Percentiles rank a stretch among this genome's conserved stretches.
These are phyloP conservation scores for Petrocephalus zakoni DNA, from an alignment of 2,113 vertebrate species.

Conservation along the genomic window DNA sequence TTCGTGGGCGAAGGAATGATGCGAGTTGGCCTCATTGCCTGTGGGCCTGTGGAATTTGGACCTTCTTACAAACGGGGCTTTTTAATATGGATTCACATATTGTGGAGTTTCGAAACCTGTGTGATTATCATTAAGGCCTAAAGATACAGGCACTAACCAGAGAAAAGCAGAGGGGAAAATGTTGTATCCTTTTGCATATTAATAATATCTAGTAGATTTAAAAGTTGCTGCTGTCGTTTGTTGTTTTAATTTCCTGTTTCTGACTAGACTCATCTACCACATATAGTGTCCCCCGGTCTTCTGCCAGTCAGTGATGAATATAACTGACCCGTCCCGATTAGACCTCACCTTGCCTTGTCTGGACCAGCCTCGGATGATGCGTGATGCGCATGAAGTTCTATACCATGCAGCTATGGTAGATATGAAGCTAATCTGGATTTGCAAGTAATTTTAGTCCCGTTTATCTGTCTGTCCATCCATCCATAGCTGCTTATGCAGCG, in stretches of 20 bases:
- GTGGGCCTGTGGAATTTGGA: neutral
- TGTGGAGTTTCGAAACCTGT: neutral
- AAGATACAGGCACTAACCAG: neutral
- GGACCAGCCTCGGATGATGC: neutral
- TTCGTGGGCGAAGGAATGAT: neutral
- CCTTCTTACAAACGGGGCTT: neutral
- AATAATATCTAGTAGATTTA: neutral
- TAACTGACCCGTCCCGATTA: neutral
- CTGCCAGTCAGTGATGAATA: neutral
- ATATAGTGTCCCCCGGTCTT: neutral
- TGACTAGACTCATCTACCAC: neutral
- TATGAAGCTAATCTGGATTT: neutral
- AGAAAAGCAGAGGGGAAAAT: neutral
- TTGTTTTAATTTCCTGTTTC: neutral
- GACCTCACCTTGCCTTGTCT: neutral
- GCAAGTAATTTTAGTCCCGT: neutral
- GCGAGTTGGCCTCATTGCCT: neutral
- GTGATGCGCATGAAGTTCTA: neutral
- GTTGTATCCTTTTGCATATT: neutral
- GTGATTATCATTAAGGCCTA: neutral
- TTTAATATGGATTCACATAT: neutral
- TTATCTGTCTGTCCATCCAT: neutral
- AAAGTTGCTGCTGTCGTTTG: neutral
- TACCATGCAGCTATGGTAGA: neutral
- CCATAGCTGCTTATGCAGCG: neutral